Conservation (phyloP, 53 echinoderm and acorn worm genomes). For the Patiria pectinifera region DNA sequence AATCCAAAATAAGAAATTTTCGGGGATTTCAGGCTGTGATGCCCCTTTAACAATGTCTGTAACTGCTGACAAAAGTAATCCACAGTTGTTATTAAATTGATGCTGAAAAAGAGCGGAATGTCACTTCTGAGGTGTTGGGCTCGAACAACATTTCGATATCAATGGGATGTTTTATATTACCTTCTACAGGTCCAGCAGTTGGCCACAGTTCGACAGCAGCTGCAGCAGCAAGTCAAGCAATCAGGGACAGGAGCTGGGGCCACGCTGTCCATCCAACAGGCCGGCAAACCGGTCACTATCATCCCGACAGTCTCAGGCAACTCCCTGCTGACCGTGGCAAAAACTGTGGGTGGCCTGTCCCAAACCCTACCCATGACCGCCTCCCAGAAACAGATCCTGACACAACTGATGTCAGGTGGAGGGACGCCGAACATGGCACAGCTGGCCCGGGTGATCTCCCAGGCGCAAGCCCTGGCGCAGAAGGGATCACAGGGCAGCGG, state of each 20-base stretch:
- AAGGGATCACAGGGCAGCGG: conserved; percentile 3
- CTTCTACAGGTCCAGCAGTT: conserved; percentile 42
- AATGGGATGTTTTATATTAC: neutral
- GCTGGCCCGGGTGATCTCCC: conserved; percentile 47
- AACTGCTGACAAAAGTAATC: no score
- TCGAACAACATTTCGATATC: no score
- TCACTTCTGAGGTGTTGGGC: no score
- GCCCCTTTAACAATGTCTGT: no score
- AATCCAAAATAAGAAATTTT: no score
- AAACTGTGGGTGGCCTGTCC: conserved; percentile 35
- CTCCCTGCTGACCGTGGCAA: conserved; percentile 59
- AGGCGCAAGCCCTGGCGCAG: conserved; percentile 44
- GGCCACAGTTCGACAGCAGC: conserved; percentile 86
- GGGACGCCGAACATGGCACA: conserved; percentile 34
- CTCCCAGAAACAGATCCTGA: conserved; percentile 58
- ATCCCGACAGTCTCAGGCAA: conserved; percentile 81
- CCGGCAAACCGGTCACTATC: conserved; percentile 93
- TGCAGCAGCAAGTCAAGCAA: conserved; percentile 85
- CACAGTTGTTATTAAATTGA: no score
- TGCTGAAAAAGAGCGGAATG: neutral
- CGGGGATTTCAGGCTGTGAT: no score
- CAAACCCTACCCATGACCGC: conserved; percentile 29
- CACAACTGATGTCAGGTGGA: conserved; percentile 49
- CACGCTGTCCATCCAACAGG: conserved; percentile 91
- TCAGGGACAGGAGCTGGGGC: conserved; percentile 49